Evolutionary conservation across 1,140 invertebrate genomes (phyloP).

Genomic region (Procambarus virginalis): DNA sequence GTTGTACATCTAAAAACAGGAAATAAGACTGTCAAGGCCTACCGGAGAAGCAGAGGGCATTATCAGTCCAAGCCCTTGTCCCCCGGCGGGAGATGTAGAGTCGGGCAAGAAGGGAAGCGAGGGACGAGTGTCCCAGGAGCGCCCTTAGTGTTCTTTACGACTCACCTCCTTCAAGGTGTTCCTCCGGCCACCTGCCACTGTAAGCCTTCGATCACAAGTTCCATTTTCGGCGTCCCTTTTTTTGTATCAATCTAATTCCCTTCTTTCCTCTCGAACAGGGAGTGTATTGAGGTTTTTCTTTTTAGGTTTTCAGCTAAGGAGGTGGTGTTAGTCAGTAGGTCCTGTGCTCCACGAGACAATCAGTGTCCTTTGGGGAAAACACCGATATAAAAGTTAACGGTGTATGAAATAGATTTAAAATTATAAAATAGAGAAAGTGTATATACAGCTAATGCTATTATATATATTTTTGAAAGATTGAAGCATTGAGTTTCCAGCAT

Average conservation of each 20-base stretch:
- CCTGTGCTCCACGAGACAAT: too few species aligned
- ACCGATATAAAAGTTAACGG: too few species aligned
- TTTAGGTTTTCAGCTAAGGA: background rate
- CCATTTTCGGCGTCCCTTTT: background rate
- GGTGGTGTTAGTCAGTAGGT: too few species aligned
- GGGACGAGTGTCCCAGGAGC: background rate
- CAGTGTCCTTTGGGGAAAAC: too few species aligned
- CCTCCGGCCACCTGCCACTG: background rate
- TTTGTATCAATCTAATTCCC: background rate
- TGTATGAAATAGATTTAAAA: too few species aligned
- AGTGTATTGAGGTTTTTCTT: background rate
- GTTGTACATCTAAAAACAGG: background rate
- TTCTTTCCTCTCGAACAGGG: background rate
- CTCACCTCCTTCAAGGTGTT: background rate
- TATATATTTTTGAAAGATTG: too few species aligned
- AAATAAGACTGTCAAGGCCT: background rate
- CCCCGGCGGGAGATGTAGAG: background rate
- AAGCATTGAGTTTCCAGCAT: too few species aligned
- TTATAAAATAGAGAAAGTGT: too few species aligned
- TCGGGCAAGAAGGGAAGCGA: background rate
- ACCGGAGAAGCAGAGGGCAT: background rate
- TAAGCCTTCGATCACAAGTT: background rate
- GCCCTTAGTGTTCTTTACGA: background rate
- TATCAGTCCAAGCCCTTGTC: background rate
- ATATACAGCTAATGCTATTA: too few species aligned